phyloP scores from a whole-genome alignment of 1,140 invertebrate genomes.

The Drosophila mauritiana region DNA sequence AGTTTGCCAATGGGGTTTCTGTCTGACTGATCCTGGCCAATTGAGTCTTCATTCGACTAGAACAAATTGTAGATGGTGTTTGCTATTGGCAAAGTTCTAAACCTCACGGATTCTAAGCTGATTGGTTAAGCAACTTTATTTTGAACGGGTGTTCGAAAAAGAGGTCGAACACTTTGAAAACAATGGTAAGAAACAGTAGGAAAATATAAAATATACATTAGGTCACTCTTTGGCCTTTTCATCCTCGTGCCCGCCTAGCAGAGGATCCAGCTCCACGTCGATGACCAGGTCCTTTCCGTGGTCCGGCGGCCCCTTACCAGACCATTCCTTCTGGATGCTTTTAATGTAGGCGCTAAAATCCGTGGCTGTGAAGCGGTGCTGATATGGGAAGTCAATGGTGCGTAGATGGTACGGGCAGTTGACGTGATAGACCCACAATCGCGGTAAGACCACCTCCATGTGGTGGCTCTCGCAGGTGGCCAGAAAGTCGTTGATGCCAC shows the following conservation, averaged over 20 bases:
- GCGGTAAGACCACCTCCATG: background rate
- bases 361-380: background rate
- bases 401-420: slow-evolving; percentile 24
- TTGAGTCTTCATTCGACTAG: slow-evolving; percentile 14
- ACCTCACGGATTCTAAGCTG: background rate
- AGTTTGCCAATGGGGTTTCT: slow-evolving; percentile 14
- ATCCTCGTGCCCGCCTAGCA: background rate
- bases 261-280: background rate
- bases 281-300: background rate
- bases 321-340: slow-evolving; percentile 23
- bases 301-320: background rate
- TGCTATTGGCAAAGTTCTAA: slow-evolving; percentile 1
- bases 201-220: background rate
- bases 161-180: background rate
- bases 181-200: background rate
- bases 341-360: slow-evolving; percentile 12
- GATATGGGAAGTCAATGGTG: slow-evolving; percentile 5
- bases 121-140: background rate
- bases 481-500: background rate
- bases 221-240: too few relatives aligned
- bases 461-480: background rate
- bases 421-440: slow-evolving; percentile 26
- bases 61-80: slow-evolving; percentile 18
- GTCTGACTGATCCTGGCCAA: slow-evolving; percentile 4
- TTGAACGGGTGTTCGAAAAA: background rate